These are phyloP conservation scores for Cosmia trapezina DNA, from an alignment of 2,888 invertebrate species.

Conservation along the genomic window DNA sequence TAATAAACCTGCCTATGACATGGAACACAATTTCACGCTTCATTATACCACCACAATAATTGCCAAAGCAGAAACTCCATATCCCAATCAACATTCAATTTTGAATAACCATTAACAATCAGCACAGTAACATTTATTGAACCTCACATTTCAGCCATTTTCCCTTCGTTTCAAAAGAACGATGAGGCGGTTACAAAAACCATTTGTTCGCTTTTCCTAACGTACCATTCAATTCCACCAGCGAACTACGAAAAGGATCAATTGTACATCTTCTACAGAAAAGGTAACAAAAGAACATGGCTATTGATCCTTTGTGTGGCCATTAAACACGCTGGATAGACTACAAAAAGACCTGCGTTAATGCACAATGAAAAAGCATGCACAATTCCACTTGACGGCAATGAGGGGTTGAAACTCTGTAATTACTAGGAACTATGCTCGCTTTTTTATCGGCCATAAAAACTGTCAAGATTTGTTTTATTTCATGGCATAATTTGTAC, in stretches of 20 bases:
- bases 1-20: neutral
- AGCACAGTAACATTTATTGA: conserved; percentile 31
- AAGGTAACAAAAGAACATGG: conserved; percentile 58
- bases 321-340: conserved; percentile 65
- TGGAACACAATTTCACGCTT: neutral
- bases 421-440: conserved; percentile 40
- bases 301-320: conserved; percentile 60
- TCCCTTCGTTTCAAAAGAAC: conserved; percentile 28
- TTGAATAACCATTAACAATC: conserved; percentile 23
- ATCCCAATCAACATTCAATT: neutral
- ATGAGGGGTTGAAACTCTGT: conserved; percentile 46
- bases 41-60: neutral
- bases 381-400: conserved; percentile 66
- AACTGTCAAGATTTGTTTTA: neutral
- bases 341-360: conserved; percentile 62
- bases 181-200: conserved; percentile 45
- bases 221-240: conserved; percentile 51
- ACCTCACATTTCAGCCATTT: conserved; percentile 43
- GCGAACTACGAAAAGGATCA: conserved; percentile 48
- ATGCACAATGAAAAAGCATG: conserved; percentile 63
- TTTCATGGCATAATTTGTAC: neutral
- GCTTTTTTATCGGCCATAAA: conserved; percentile 8
- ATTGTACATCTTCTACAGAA: conserved; percentile 43
- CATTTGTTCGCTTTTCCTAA: conserved; percentile 49
- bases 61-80: neutral